These are phyloP conservation scores for Nemopilema nomurai DNA, from an alignment of 30 jellyfish, hydroid and myxozoan genomes.

Conservation along the genomic window DNA sequence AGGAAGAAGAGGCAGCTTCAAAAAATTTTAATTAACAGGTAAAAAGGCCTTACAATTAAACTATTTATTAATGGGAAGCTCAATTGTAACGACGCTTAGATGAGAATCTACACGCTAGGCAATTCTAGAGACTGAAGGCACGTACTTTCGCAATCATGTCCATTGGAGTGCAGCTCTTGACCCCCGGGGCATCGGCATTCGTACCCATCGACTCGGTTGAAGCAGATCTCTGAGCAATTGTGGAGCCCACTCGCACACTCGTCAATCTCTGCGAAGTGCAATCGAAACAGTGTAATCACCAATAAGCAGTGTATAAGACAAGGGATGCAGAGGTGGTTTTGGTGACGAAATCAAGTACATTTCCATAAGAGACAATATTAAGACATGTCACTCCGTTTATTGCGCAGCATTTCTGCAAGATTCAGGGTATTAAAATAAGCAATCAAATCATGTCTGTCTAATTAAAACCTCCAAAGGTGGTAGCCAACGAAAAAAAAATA, in stretches of 20 bases:
- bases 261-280: slow-evolving; percentile 38
- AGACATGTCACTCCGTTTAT: too few species aligned
- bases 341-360: neutral
- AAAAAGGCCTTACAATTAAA: too few species aligned
- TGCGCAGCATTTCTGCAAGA: too few species aligned
- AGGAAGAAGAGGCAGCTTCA: too few species aligned
- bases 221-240: slow-evolving; percentile 62
- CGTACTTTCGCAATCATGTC: slow-evolving; percentile 78
- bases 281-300: neutral
- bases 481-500: neutral
- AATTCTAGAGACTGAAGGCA: neutral
- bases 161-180: slow-evolving; percentile 56
- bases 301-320: neutral
- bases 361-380: too few species aligned
- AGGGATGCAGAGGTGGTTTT: neutral
- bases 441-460: too few species aligned
- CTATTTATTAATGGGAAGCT: neutral
- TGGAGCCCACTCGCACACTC: slow-evolving; percentile 65
- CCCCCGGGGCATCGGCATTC: slow-evolving; percentile 70
- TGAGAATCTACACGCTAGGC: neutral
- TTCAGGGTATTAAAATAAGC: too few species aligned
- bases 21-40: too few species aligned
- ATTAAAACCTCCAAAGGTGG: too few species aligned
- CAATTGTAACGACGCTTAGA: neutral
- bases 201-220: slow-evolving; percentile 63